Evolutionary conservation across 2,888 invertebrate species (phyloP).

Genomic region (Calephelis perditalis): DNA sequence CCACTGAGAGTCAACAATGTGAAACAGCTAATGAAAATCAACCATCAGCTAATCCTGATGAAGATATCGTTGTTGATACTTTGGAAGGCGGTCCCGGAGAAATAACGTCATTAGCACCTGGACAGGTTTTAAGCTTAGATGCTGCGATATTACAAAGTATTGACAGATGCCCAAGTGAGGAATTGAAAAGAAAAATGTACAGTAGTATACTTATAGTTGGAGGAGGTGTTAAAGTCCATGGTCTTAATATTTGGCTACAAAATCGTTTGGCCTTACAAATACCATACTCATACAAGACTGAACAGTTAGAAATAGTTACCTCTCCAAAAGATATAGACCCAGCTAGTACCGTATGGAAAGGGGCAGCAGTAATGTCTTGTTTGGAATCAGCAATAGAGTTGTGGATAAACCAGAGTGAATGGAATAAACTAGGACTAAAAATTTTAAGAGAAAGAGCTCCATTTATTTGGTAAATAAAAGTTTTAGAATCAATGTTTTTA

Average conservation of each 20-base stretch:
- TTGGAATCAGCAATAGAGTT: conserved; percentile 95
- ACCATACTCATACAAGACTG: conserved; percentile 87
- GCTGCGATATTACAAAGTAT: conserved; percentile 95
- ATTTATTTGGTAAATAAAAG: conserved; percentile 85
- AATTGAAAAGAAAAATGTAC: conserved; percentile 95
- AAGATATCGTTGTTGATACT: conserved; percentile 85
- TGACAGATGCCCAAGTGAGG: conserved; percentile 92
- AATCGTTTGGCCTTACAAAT: conserved; percentile 91
- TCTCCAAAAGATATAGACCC: conserved; percentile 96
- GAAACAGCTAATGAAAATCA: conserved; percentile 73
- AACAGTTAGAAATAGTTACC: conserved; percentile 92
- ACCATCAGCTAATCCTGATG: conserved; percentile 76
- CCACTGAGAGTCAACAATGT: conserved; percentile 63
- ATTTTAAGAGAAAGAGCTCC: conserved; percentile 94
- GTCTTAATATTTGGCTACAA: conserved; percentile 90
- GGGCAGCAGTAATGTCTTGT: conserved; percentile 95
- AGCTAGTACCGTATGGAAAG: conserved; percentile 94
- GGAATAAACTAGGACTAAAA: conserved; percentile 90
- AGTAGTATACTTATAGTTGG: conserved; percentile 94
- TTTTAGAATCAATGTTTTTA: background rate
- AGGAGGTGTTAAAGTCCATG: conserved; percentile 92
- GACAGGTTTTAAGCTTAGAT: conserved; percentile 91
- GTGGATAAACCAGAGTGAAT: conserved; percentile 92
- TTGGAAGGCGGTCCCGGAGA: conserved; percentile 77
- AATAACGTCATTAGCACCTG: conserved; percentile 84